Base-by-base conservation (phyloP, 2,797 vertebrate genomes). In the Fundulus diaphanus region DNA sequence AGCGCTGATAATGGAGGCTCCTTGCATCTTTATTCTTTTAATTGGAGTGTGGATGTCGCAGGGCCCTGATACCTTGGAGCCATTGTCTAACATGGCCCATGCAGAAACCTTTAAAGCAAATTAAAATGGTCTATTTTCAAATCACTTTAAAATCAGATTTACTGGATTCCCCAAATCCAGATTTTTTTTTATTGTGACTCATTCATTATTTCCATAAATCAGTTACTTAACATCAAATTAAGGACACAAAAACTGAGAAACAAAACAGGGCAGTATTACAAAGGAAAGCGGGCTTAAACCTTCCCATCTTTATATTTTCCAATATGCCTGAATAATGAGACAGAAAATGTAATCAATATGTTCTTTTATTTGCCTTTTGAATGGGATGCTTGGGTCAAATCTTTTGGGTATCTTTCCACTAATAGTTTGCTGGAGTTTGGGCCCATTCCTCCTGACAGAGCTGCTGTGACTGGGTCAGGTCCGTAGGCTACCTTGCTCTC, bases 1-100 rank as follows among this genome's bases (percentile, higher is more conserved):
- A 85, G 82, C 80, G 68, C 92, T 94, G 91, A 94, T 94, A 94
- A 95, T 94, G 92, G 86, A 93, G 86, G 83, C 67, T 70, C 68
- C 85, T 86, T 92, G 92, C 90, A 85, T 92, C 92, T 94, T 93
- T 89, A 92, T 92, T 91, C 94, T 94, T 93, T 92, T 91, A 92
- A 92, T 90, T 93, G 90, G 90, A 91, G 81, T 42, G 52, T 73
- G 83, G 86, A 88, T 88, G 85, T 88, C 86, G 86, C 84, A 90
- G 84, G 85, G 78, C 80, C 82, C 82, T 85, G 83, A 87, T 68
- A 88, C 78, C 72, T 85, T 61, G 54, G 54, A 76, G 70, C 77
- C 74, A 57, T 63, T 77, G 74, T 87, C 68, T 66, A 44, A 84
- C 78, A 77, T 76, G 68, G 80, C 71, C 52, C 20, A n/a, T 33